Base-by-base conservation (phyloP, 2,888 invertebrate species). In the Diloba caeruleocephala region DNA sequence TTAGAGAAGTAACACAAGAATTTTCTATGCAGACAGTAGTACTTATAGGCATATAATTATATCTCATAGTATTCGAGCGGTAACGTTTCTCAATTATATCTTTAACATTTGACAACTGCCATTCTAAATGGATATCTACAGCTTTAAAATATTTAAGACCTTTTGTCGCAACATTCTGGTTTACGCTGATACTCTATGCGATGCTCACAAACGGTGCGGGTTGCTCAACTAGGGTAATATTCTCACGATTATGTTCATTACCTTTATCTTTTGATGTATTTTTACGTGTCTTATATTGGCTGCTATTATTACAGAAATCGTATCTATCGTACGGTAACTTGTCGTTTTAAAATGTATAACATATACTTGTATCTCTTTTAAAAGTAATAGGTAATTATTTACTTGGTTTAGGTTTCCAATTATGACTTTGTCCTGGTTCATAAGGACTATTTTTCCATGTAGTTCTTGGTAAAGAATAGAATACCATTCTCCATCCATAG, bases 201-300 rank as follows among this genome's bases (percentile, higher is more conserved):
- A 59, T 67, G 36, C 32, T 33, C 45, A 50, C 46, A 64, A 49
- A 34, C 38, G 52, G 59, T 32, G 58, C 4, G 8, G 15, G 50
- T 60, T 55, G 60, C 56, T 54, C 49, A 61, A 65, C 44, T 46
- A 41, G 43, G 43, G 42, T 64, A 59, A 25, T 34, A 57, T 65
- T 68, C 68, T 50, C 71, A 68, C 71, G 66, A 65, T 70, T 50
- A 63, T 17, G 28, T 43, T 70, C 42, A 70, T 61, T 61, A 57
- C 32, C 23, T 48, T 49, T 56, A 60, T 58, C 29, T 56, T 43
- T 38, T 48, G 48, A 41, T 51, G 37, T 56, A 67, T 61, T 60
- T 54, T 66, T 66, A 54, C 33, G 34, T n/a, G 17, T 43, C 37
- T 46, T 23, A 9, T 61, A 58, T 58, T 51, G 45, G 32, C 23